These are phyloP conservation scores for Apostichopus californicus DNA, from an alignment of 35 echinoderm and acorn worm genomes.

Conservation along the genomic window DNA sequence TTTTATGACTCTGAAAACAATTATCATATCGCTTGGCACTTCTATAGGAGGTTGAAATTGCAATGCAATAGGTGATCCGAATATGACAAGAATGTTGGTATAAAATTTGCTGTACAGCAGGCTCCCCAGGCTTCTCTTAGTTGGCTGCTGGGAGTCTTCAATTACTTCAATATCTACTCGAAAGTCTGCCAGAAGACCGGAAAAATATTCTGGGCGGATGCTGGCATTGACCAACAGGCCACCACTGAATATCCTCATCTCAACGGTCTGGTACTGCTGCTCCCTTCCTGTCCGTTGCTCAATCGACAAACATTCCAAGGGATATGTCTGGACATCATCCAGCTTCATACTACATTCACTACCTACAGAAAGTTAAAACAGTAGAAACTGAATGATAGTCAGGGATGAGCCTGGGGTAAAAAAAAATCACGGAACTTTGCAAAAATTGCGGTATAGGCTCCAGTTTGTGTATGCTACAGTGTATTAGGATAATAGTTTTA, in stretches of 20 bases:
- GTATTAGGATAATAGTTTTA: too few species aligned
- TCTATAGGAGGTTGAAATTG: neutral
- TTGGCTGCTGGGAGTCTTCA: neutral
- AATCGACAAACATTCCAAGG: neutral
- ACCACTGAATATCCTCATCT: neutral
- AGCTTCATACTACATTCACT: neutral
- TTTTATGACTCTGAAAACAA: neutral
- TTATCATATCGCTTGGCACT: neutral
- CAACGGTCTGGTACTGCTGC: neutral
- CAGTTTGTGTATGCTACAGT: too few species aligned
- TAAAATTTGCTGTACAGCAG: slow-evolving; percentile 6
- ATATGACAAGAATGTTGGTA: neutral
- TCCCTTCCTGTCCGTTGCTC: neutral
- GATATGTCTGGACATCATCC: neutral
- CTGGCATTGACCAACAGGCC: slow-evolving; percentile 20
- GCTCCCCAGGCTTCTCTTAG: slow-evolving; percentile 17
- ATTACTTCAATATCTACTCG: neutral
- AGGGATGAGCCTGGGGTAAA: too few species aligned
- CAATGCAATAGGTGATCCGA: neutral
- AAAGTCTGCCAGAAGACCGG: neutral
- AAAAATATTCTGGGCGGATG: neutral
- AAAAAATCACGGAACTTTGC: too few species aligned
- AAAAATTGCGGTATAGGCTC: too few species aligned
- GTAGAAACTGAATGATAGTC: too few species aligned
- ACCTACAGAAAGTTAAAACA: neutral